Percentiles rank a stretch among this genome's conserved stretches.
Evolutionary conservation across 2,888 invertebrate species (phyloP).

Genomic region (Pachycephus smyrnensis): DNA sequence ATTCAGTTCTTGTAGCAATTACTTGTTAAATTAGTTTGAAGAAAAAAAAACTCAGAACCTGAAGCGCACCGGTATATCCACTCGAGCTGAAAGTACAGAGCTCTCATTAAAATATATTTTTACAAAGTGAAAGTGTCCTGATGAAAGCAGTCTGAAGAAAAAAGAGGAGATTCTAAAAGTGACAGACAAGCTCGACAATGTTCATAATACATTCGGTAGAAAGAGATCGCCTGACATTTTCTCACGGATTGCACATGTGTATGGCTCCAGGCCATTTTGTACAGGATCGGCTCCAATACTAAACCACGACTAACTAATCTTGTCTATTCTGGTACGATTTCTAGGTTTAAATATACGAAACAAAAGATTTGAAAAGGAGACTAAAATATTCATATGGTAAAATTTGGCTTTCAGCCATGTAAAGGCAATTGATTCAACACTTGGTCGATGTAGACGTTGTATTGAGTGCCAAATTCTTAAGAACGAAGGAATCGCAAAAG

Average conservation of each 20-base stretch:
- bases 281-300: neutral
- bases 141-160: conserved; percentile 84
- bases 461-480: neutral
- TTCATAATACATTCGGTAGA: neutral
- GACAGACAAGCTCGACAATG: neutral
- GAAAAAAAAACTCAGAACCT: neutral
- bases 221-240: neutral
- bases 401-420: neutral
- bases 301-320: neutral
- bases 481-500: conserved; percentile 1
- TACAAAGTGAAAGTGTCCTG: conserved; percentile 89
- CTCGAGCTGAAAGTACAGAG: neutral
- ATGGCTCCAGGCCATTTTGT: neutral
- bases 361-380: neutral
- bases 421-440: neutral
- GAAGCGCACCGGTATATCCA: neutral
- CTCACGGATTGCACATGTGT: neutral
- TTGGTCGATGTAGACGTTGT: too few relatives aligned
- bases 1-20: neutral
- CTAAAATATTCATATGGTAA: neutral
- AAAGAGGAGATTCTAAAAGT: conserved; percentile 22
- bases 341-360: neutral
- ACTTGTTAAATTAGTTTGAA: neutral
- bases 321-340: neutral
- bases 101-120: conserved; percentile 75